A percentile compares a stretch with the other conserved stretches of the same genome.
phyloP scores from a whole-genome alignment of 2,888 invertebrate genomes.

The Lapara coniferarum region DNA sequence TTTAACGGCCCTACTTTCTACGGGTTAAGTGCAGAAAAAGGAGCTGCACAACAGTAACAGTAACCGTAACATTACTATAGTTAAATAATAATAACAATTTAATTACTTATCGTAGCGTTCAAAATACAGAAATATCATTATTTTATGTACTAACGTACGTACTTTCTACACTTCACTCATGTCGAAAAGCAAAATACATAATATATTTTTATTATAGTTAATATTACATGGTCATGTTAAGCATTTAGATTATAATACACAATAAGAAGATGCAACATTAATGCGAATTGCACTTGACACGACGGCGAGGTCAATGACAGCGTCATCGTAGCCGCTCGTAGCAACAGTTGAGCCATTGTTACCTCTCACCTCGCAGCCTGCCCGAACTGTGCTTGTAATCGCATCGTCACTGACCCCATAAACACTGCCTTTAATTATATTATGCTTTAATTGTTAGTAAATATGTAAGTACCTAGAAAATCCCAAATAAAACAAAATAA shows the following conservation, averaged over 20 bases:
- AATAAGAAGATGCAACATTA: slow-evolving; percentile 45
- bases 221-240: not conserved
- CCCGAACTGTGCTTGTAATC: not conserved
- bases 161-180: not conserved
- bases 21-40: too few relatives aligned
- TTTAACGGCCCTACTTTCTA: too few relatives aligned
- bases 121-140: too few relatives aligned
- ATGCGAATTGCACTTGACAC: slow-evolving; percentile 68
- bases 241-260: slow-evolving; percentile 18
- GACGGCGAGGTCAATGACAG: slow-evolving; percentile 65
- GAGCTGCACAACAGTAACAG: too few relatives aligned
- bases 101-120: too few relatives aligned
- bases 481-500: not conserved
- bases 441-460: not conserved
- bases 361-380: slow-evolving; percentile 31
- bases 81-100: too few relatives aligned
- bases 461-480: not conserved
- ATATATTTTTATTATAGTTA: not conserved
- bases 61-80: too few relatives aligned
- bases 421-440: slow-evolving; percentile 5
- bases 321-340: slow-evolving; percentile 44
- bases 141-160: too few relatives aligned
- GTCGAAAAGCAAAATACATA: not conserved
- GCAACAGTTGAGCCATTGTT: slow-evolving; percentile 54
- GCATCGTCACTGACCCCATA: slow-evolving; percentile 24